Percentiles rank a stretch among this genome's conserved stretches.
Conservation (phyloP, 2,113 vertebrate species). For the Meles meles region DNA sequence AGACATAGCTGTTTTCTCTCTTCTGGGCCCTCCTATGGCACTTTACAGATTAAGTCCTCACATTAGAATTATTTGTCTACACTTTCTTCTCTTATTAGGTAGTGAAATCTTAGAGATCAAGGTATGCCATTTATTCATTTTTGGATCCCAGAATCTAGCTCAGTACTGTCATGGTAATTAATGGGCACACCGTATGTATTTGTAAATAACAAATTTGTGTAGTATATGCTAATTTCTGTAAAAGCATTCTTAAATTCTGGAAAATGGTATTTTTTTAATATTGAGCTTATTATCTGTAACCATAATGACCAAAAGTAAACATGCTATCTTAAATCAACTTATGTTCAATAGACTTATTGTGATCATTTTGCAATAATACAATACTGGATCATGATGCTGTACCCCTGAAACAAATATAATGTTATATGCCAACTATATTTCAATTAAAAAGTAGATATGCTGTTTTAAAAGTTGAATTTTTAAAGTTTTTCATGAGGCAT, state of each 20-base stretch:
- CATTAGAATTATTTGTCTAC: background rate
- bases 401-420: background rate
- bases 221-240: background rate
- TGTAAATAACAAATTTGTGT: background rate
- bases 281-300: background rate
- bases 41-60: background rate
- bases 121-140: background rate
- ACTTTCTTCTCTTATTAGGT: background rate
- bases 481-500: background rate
- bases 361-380: background rate
- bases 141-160: background rate
- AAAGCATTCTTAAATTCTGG: slow-evolving; percentile 27
- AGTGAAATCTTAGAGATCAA: background rate
- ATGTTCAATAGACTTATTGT: background rate
- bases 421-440: background rate
- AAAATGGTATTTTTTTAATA: background rate
- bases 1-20: background rate
- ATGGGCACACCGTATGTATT: background rate
- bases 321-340: background rate
- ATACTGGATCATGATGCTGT: background rate
- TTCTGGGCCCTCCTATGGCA: background rate
- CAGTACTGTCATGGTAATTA: background rate
- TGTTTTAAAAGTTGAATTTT: background rate
- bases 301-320: background rate
- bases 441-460: background rate